Percentiles rank a stretch among this genome's conserved stretches.
Conservation (phyloP, 2,888 invertebrate species). For the Caradrina clavipalpis region DNA sequence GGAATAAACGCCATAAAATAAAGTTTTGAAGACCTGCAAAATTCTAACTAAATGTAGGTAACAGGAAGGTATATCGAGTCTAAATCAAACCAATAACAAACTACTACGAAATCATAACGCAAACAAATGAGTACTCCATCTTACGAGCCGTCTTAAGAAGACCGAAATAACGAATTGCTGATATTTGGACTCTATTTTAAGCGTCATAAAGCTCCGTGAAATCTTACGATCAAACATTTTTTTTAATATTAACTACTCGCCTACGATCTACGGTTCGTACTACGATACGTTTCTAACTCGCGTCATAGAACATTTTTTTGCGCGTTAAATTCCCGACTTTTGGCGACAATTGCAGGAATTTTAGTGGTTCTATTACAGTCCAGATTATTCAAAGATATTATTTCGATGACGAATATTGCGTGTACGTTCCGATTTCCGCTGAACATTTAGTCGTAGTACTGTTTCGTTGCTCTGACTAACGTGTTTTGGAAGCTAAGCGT, state of each 20-base stretch:
- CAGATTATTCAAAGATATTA: slow-evolving; percentile 40
- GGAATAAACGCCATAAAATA: neutral
- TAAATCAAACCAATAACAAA: slow-evolving; percentile 27
- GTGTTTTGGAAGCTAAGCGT: slow-evolving; percentile 43
- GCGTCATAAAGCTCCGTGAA: slow-evolving; percentile 14
- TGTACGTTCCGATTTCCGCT: slow-evolving; percentile 27
- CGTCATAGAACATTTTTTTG: slow-evolving; percentile 26
- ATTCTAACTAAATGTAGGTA: slow-evolving; percentile 9
- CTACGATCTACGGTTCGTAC: slow-evolving; percentile 1
- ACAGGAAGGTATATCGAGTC: neutral
- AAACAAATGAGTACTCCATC: slow-evolving; percentile 30
- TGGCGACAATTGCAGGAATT: slow-evolving; percentile 34
- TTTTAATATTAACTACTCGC: slow-evolving; percentile 12
- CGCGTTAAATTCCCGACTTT: slow-evolving; percentile 24
- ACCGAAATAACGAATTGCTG: slow-evolving; percentile 35
- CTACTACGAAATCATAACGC: slow-evolving; percentile 27
- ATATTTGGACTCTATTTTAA: slow-evolving; percentile 43
- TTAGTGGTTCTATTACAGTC: slow-evolving; percentile 41
- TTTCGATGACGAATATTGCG: slow-evolving; percentile 53
- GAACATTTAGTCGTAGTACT: slow-evolving; percentile 41
- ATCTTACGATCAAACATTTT: slow-evolving; percentile 17
- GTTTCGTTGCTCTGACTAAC: slow-evolving; percentile 62
- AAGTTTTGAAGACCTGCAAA: neutral
- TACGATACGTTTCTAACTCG: slow-evolving; percentile 5
- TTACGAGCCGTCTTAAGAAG: slow-evolving; percentile 16